Base-by-base conservation (phyloP, 2,113 vertebrate genomes). In the Lipophrys pholis region DNA sequence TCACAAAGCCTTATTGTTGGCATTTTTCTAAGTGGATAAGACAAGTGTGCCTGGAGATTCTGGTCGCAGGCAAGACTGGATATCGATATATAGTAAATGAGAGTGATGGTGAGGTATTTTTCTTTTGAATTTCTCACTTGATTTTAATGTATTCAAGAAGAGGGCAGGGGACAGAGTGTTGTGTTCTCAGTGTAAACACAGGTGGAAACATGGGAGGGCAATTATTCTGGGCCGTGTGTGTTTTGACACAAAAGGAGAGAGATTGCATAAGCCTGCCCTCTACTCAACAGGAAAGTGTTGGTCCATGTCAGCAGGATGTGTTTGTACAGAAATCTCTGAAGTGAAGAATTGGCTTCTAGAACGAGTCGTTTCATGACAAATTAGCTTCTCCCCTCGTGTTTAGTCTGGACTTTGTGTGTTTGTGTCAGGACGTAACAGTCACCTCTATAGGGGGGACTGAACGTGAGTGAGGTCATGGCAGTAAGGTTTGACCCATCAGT, bases 181-280 rank as follows among this genome's bases (percentile, higher is more conserved):
- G 43, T 56, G 70, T 35, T 77, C 40, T 41, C 36, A 16, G 66
- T 65, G 73, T 83, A 69, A 83, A 87, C 73, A 84, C 73, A 80
- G 73, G 69, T 76, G 48, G 63, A 78, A 42, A 35, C 55, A 57
- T 14, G 30, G 15, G 3, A 30, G 21, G 54, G 50, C 30, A 16
- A 45, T 78, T 61, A 71, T 40, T 73, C 58, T 69, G 50, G 12
- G 59, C 61, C 36, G 51, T 65, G 52, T 65, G 57, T 78, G 74
- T 79, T 85, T 63, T 64, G 76, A 87, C 79, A 82, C 56, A 66
- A 70, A 68, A 60, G 63, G 36, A 82, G 53, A 81, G 69, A 56
- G 58, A 79, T 53, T 65, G 73, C 60, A 62, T 66, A 30, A 73
- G 30, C 65, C 64, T 16, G 8, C 45, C 11, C 46, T 73, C 48